Conservation (phyloP, 1,140 invertebrate genomes). For the Brachionus paranguensis region DNA sequence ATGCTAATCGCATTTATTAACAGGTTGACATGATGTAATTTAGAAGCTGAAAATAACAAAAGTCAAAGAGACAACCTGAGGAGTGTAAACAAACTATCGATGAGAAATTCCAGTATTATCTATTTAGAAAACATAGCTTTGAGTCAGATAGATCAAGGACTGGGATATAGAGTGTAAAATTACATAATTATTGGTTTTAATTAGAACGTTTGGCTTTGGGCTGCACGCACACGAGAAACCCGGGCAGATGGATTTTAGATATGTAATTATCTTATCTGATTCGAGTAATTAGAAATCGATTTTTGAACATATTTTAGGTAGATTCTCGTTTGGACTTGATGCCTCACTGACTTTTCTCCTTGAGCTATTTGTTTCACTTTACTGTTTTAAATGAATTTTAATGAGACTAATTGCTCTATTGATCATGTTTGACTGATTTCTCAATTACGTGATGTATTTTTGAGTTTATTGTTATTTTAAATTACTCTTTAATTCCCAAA, state of each 20-base stretch:
- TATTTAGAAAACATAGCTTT: not conserved
- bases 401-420: slow-evolving; percentile 14
- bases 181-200: slow-evolving; percentile 12
- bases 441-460: slow-evolving; percentile 23
- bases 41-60: not conserved
- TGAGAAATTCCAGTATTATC: slow-evolving; percentile 7
- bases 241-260: not conserved
- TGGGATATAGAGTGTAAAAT: not conserved
- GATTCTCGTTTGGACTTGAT: not conserved
- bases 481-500: not conserved
- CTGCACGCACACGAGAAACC: not conserved
- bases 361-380: not conserved
- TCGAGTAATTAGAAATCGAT: not conserved
- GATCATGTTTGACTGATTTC: slow-evolving; percentile 20
- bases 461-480: not conserved
- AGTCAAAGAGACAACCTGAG: not conserved
- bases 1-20: not conserved
- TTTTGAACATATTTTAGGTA: not conserved
- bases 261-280: slow-evolving; percentile 36
- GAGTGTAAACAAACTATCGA: slow-evolving; percentile 2
- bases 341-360: not conserved
- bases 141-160: slow-evolving; percentile 22
- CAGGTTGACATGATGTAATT: not conserved
- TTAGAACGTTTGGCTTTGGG: not conserved
- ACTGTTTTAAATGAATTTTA: slow-evolving; percentile 6